These are phyloP conservation scores for Vanessa atalanta DNA, from an alignment of 1,140 invertebrate genomes.

Conservation along the genomic window DNA sequence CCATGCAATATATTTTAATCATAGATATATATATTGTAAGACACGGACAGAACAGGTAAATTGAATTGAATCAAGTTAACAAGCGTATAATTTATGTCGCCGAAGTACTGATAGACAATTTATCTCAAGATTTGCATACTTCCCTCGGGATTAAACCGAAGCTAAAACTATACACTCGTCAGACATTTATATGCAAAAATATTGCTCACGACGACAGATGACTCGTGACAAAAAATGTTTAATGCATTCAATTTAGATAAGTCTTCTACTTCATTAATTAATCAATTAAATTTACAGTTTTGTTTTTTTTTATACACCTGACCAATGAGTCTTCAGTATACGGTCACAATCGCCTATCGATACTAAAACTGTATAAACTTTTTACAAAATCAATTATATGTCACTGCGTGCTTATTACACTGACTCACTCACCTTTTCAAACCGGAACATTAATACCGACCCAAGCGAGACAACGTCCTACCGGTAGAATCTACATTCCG, in stretches of 20 bases:
- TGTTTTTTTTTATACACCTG: no score
- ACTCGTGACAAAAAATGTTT: conserved; percentile 9
- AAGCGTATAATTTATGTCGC: conserved; percentile 31
- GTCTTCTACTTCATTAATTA: no score
- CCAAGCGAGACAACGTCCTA: no score
- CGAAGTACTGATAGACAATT: conserved; percentile 30
- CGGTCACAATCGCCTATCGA: no score
- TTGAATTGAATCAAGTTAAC: conserved; percentile 38
- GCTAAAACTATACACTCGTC: conserved; percentile 17
- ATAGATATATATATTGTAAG: conserved; percentile 9
- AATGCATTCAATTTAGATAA: background rate
- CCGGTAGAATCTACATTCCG: no score
- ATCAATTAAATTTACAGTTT: no score
- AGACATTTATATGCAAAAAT: conserved; percentile 17
- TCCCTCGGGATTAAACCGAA: conserved; percentile 28
- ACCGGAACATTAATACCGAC: no score
- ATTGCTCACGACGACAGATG: conserved; percentile 5
- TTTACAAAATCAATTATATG: no score
- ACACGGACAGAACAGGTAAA: conserved; percentile 16
- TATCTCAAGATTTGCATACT: conserved; percentile 28
- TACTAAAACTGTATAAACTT: no score
- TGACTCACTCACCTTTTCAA: no score
- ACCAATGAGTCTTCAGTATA: no score
- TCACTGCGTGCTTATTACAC: no score
- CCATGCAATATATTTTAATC: background rate